phyloP scores from a whole-genome alignment of 2,888 invertebrate genomes.

The Megaustenia siamemsis region DNA sequence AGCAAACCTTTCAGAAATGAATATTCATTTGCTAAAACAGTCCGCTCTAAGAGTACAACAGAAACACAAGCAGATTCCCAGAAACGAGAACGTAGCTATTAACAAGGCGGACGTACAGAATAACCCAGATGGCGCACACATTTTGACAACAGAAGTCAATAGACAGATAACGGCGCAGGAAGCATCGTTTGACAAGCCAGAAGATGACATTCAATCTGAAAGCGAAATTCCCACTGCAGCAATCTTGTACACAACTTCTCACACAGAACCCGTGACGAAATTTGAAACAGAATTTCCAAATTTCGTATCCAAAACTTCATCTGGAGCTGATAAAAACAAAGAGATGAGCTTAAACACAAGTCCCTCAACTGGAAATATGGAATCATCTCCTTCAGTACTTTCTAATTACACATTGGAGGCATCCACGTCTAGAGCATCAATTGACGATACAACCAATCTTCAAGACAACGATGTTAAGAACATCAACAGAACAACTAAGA shows the following conservation, averaged over 20 bases:
- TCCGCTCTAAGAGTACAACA: neutral
- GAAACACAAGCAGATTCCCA: neutral
- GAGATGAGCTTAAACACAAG: neutral
- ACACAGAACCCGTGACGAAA: no score
- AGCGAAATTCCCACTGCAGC: neutral
- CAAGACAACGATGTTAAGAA: neutral
- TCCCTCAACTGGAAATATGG: no score
- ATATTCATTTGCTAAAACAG: neutral
- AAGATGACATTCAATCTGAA: neutral
- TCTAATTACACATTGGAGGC: no score
- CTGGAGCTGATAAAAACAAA: neutral
- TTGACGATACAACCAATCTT: neutral
- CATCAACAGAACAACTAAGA: neutral
- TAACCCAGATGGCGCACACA: neutral
- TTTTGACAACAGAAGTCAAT: neutral
- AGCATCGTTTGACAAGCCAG: neutral
- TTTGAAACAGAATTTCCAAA: neutral
- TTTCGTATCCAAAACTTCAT: neutral
- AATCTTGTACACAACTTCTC: neutral
- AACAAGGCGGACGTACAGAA: neutral
- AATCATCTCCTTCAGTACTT: no score
- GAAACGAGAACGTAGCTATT: neutral
- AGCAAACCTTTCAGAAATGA: slow-evolving; percentile 22
- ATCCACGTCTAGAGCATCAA: neutral
- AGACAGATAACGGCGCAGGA: neutral